Percentiles rank a stretch among this genome's conserved stretches.
These are phyloP conservation scores for Drosophila limbata DNA, from an alignment of 2,888 invertebrate species.

Conservation along the genomic window DNA sequence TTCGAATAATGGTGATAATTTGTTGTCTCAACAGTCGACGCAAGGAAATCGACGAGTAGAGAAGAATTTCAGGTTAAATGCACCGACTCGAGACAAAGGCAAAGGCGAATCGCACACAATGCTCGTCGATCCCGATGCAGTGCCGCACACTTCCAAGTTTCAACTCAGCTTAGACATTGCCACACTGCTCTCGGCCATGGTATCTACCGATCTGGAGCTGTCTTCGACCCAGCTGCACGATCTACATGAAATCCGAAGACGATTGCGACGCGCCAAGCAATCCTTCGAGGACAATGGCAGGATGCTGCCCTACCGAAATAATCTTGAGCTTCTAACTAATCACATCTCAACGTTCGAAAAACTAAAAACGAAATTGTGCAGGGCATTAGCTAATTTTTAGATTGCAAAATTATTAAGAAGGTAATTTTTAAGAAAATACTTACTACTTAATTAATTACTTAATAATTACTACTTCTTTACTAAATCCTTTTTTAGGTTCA, in stretches of 20 bases:
- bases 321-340: slow-evolving; percentile 11
- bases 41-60: neutral
- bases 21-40: neutral
- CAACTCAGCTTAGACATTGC: slow-evolving; percentile 28
- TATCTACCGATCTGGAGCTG: slow-evolving; percentile 56
- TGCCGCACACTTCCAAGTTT: slow-evolving; percentile 8
- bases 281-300: slow-evolving; percentile 49
- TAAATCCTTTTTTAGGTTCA: neutral
- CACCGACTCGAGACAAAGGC: neutral
- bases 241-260: slow-evolving; percentile 36
- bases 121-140: slow-evolving; percentile 20
- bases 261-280: slow-evolving; percentile 53
- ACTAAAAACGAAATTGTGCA: slow-evolving; percentile 30
- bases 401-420: neutral
- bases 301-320: slow-evolving; percentile 23
- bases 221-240: slow-evolving; percentile 29
- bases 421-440: neutral
- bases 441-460: too few species aligned
- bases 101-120: slow-evolving; percentile 37
- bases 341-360: slow-evolving; percentile 26
- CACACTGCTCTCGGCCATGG: slow-evolving; percentile 48
- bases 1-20: neutral
- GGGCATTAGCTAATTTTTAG: slow-evolving; percentile 4
- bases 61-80: neutral
- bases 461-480: too few species aligned